Conservation (phyloP, 2,888 invertebrate genomes). For the Macaria liturata region DNA sequence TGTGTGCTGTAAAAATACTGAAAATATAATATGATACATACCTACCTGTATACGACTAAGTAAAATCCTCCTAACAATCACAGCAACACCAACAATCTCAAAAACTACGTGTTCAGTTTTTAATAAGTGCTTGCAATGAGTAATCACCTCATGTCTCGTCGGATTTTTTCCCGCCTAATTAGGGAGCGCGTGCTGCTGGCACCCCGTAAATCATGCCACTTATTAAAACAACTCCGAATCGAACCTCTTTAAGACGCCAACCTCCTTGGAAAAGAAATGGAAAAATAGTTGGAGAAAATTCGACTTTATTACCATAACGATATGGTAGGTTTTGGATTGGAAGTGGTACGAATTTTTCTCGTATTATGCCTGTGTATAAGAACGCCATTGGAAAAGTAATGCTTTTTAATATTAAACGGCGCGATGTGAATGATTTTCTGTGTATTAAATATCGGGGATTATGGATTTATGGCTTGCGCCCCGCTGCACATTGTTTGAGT, state of each 20-base stretch:
- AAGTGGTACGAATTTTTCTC: slow-evolving; percentile 10
- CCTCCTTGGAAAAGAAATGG: slow-evolving; percentile 45
- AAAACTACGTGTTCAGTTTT: background rate
- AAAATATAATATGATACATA: no score
- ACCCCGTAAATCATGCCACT: slow-evolving; percentile 78
- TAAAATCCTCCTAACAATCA: no score
- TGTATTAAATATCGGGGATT: slow-evolving; percentile 61
- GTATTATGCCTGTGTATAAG: slow-evolving; percentile 38
- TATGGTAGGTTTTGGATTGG: slow-evolving; percentile 31
- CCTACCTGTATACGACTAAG: no score
- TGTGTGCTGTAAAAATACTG: no score
- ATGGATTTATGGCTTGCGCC: slow-evolving; percentile 27
- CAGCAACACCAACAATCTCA: no score
- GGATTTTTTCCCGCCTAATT: slow-evolving; percentile 72
- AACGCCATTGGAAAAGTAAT: slow-evolving; percentile 51
- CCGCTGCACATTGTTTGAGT: slow-evolving; percentile 11
- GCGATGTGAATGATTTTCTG: slow-evolving; percentile 45
- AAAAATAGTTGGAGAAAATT: slow-evolving; percentile 11
- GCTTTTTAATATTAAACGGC: slow-evolving; percentile 51
- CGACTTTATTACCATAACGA: slow-evolving; percentile 17
- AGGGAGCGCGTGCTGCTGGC: slow-evolving; percentile 68
- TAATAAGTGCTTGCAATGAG: slow-evolving; percentile 33
- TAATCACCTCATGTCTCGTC: slow-evolving; percentile 37
- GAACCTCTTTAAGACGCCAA: slow-evolving; percentile 69
- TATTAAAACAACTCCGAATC: slow-evolving; percentile 80